phyloP scores from a whole-genome alignment of 2,797 vertebrate genomes.

The Gymnothorax javanicus region DNA sequence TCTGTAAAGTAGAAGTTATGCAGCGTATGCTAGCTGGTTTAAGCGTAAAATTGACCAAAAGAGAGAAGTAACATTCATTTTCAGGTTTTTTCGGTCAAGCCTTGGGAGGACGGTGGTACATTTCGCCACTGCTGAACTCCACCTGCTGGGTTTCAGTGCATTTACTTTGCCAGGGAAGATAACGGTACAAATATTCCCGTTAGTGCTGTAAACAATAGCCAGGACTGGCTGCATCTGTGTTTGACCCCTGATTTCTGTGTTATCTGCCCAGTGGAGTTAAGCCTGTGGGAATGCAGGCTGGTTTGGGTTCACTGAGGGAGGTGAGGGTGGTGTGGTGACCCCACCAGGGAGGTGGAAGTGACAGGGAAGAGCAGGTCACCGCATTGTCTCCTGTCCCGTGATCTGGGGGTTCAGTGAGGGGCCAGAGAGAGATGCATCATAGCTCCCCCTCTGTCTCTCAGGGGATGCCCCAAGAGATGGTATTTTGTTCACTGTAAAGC shows the following conservation, averaged over 20 bases:
- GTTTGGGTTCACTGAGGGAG: not conserved
- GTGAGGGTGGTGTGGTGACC: not conserved
- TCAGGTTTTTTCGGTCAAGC: not conserved
- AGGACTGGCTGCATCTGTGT: not conserved
- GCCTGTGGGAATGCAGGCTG: not conserved
- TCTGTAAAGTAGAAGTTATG: not conserved
- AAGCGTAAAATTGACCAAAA: not conserved
- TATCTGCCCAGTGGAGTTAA: not conserved
- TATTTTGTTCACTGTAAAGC: too few species aligned
- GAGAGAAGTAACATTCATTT: not conserved
- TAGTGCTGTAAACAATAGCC: not conserved
- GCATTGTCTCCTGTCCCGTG: not conserved
- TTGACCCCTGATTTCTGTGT: not conserved
- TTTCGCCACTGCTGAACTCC: not conserved
- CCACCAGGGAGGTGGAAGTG: not conserved
- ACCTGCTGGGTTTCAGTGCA: not conserved
- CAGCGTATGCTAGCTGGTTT: not conserved
- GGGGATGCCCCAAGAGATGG: not conserved
- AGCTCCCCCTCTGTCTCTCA: not conserved
- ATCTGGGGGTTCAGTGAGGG: not conserved
- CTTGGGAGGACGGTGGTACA: not conserved
- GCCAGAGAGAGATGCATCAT: not conserved
- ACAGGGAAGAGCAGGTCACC: constrained; percentile 9
- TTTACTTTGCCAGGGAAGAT: not conserved
- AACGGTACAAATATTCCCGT: not conserved